Conservation (phyloP, 2,888 invertebrate genomes). For the Microplitis manilae region DNA sequence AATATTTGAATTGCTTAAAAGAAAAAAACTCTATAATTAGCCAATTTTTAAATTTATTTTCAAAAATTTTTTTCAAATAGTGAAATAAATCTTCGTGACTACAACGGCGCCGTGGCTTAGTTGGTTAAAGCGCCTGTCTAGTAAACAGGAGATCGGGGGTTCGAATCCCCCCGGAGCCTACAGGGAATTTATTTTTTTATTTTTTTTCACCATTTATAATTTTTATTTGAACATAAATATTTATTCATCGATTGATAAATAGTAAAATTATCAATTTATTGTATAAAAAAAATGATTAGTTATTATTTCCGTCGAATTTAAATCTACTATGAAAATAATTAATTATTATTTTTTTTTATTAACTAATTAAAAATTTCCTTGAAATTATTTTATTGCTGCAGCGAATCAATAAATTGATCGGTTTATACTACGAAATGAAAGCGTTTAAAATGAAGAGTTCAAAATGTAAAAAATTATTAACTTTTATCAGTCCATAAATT, state of each 20-base stretch:
- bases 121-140: slow-evolving; percentile 84
- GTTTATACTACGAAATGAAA: too few relatives aligned
- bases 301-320: too few relatives aligned
- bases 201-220: background rate
- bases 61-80: background rate
- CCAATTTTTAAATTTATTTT: background rate
- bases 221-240: background rate
- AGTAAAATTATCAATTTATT: background rate
- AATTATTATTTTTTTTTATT: too few relatives aligned
- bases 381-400: too few relatives aligned
- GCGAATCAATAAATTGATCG: too few relatives aligned
- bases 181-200: slow-evolving; percentile 31
- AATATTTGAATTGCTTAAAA: background rate
- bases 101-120: slow-evolving; percentile 80
- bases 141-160: slow-evolving; percentile 82
- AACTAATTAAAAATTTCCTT: too few relatives aligned
- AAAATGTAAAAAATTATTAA: too few relatives aligned
- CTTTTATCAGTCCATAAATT: too few relatives aligned
- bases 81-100: slow-evolving; percentile 45
- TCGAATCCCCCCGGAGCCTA: slow-evolving; percentile 79
- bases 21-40: background rate
- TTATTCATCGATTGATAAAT: background rate
- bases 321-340: too few relatives aligned
- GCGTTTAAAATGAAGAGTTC: too few relatives aligned
- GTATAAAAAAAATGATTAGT: too few relatives aligned